Conservation (phyloP, 2,888 invertebrate genomes). For the Smittia aterrima region DNA sequence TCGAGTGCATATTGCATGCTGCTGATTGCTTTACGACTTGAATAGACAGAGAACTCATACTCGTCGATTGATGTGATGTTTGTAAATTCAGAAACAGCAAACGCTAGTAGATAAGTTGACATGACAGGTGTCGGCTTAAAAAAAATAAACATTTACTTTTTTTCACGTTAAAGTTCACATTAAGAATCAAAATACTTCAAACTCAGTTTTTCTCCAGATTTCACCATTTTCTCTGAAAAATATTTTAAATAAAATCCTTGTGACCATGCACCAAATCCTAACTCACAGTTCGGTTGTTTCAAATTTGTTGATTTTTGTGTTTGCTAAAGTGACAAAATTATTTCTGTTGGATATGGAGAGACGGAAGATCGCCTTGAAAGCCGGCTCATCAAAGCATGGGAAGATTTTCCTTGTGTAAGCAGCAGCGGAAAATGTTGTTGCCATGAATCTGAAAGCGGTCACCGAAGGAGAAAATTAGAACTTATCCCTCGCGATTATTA, state of each 20-base stretch:
- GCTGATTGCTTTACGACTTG: background rate
- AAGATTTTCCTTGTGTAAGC: slow-evolving; percentile 62
- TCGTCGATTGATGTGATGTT: slow-evolving; percentile 22
- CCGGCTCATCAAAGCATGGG: slow-evolving; percentile 70
- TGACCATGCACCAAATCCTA: background rate
- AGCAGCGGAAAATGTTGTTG: slow-evolving; percentile 63
- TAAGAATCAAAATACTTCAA: too few species aligned
- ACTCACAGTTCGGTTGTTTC: background rate
- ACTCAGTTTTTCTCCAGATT: slow-evolving; percentile 45
- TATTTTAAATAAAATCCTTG: background rate
- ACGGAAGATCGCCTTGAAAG: slow-evolving; percentile 61
- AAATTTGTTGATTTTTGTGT: slow-evolving; percentile 45
- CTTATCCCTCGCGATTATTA: background rate
- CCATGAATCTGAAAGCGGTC: slow-evolving; percentile 54
- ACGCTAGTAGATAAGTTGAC: slow-evolving; percentile 73
- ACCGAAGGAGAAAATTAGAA: background rate
- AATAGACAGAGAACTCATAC: slow-evolving; percentile 19
- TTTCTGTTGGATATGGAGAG: slow-evolving; percentile 58
- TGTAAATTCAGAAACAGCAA: slow-evolving; percentile 58
- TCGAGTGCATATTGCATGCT: slow-evolving; percentile 29
- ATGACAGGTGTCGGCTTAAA: slow-evolving; percentile 55
- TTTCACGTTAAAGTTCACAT: too few species aligned
- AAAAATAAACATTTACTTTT: too few species aligned
- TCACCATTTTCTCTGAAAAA: background rate
- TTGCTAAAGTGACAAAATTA: slow-evolving; percentile 46